Evolutionary conservation across 2,797 vertebrate genomes (phyloP).

Genomic region (Enteromius argenteus): DNA sequence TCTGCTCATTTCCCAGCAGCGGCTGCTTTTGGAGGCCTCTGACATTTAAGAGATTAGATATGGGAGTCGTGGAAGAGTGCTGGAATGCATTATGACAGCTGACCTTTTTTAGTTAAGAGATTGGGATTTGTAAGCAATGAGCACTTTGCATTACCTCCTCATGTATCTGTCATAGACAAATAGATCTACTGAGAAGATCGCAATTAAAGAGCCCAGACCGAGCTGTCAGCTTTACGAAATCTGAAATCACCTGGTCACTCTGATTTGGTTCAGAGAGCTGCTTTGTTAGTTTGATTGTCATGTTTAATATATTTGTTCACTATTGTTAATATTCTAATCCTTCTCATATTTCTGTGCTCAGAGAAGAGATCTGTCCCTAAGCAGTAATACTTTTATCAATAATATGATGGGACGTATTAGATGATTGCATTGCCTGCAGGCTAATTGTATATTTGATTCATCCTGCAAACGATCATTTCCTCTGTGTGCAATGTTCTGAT

Average conservation of each 20-base stretch:
- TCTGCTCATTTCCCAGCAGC: conserved; percentile 51
- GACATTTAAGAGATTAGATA: conserved; percentile 65
- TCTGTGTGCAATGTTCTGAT: not conserved
- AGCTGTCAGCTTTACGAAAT: not conserved
- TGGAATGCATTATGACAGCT: conserved; percentile 66
- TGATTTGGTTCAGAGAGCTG: not conserved
- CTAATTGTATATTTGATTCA: not conserved
- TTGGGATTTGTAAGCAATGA: conserved; percentile 60
- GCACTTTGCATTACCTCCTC: conserved; percentile 70
- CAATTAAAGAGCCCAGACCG: conserved; percentile 20
- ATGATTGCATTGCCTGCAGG: conserved; percentile 1
- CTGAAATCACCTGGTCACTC: not conserved
- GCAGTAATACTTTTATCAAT: not conserved
- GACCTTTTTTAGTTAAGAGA: conserved; percentile 71
- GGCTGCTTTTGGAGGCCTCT: conserved; percentile 38
- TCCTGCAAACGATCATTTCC: not conserved
- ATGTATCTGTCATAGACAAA: conserved; percentile 64
- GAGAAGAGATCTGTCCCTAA: not conserved
- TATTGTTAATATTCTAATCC: not conserved
- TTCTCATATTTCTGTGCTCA: not conserved
- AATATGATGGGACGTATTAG: not conserved
- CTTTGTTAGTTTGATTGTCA: conserved; percentile 3
- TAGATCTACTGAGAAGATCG: conserved; percentile 28
- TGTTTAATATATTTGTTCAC: not conserved
- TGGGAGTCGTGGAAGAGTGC: conserved; percentile 56